Evolutionary conservation across 2,888 invertebrate genomes (phyloP), one percentile per base, ranked within the genome.

Genomic region (Diarsia rubi): DNA sequence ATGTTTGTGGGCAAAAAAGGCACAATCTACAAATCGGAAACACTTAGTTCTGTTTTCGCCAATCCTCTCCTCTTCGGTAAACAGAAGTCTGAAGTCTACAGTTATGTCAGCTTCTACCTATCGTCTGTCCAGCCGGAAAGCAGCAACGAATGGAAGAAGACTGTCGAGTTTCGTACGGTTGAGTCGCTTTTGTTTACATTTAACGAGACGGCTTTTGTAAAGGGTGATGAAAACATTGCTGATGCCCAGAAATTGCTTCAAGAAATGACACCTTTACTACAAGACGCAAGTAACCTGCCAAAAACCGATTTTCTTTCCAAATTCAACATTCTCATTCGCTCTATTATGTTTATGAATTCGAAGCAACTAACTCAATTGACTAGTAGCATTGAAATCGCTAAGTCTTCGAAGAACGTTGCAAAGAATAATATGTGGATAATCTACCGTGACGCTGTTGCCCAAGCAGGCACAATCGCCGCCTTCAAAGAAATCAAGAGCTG

Each of bases 391-490:
- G 97, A 97, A 90, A 86, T 90, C 1, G 90, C 89, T 3, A 92
- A 93, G 80, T 86, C 92, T n/a, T 92, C 93, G 5, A 94, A 95
- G 81, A 94, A 96, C 78, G 85, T 89, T 4, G 91, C 94, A 27
- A 93, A 95, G 80, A 89, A 91, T 68, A 94, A 96, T 65, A 95
- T 97, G 86, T 98, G 97, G 97, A 95, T 93, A 89, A 96, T 97
- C 14, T 97, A 96, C 92, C 97, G 97, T 62, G 98, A 98, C 85
- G 97, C 97, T 45, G 95, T 98, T 5, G 95, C 97, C 8, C 97
- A 97, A 92, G 94, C 97, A 24, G 98, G 98, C 68, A 98, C 98
- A 16, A 96, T 97, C 57, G 97, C 98, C 4, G 97, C 98, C 59
- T 96, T 97, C 81, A 89, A 97, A 75, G 95, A 95, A 83, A 97